Percentiles rank a stretch among this genome's conserved stretches.
These are phyloP conservation scores for Leptinotarsa haldemani DNA, from an alignment of 2,888 invertebrate genomes.

Conservation along the genomic window DNA sequence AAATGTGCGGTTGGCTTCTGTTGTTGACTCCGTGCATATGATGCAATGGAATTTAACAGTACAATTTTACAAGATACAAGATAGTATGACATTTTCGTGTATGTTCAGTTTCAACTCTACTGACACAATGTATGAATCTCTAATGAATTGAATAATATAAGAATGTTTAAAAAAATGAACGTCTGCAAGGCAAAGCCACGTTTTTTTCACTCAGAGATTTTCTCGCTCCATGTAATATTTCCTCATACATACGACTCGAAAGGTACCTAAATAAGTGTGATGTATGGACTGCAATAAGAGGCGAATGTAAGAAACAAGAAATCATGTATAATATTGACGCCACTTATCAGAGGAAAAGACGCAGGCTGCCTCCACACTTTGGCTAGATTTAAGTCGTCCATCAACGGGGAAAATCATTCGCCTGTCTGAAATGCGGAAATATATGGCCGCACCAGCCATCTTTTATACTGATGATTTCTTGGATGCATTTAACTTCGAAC, in stretches of 20 bases:
- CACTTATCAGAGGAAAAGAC: conserved; percentile 58
- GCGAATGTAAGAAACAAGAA: conserved; percentile 64
- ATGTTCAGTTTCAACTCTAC: no score
- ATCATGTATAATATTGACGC: conserved; percentile 64
- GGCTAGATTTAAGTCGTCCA: conserved; percentile 65
- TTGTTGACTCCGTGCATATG: no score
- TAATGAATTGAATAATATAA: background rate
- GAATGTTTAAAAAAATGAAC: background rate
- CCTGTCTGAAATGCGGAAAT: conserved; percentile 62
- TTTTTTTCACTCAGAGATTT: conserved; percentile 7
- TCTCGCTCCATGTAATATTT: conserved; percentile 38
- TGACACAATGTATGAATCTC: no score
- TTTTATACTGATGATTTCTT: conserved; percentile 52
- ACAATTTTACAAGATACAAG: no score
- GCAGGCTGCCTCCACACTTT: conserved; percentile 41
- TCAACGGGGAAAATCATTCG: conserved; percentile 64
- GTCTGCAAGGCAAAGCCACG: background rate
- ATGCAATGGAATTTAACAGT: no score
- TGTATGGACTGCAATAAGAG: conserved; percentile 62
- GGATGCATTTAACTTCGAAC: conserved; percentile 47
- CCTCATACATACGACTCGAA: conserved; percentile 57
- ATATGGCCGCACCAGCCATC: conserved; percentile 56
- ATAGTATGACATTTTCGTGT: no score
- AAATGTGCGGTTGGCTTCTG: no score
- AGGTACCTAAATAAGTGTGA: conserved; percentile 61